phyloP scores from a whole-genome alignment of 2,888 invertebrate species.

The Platycheirus rosarum region DNA sequence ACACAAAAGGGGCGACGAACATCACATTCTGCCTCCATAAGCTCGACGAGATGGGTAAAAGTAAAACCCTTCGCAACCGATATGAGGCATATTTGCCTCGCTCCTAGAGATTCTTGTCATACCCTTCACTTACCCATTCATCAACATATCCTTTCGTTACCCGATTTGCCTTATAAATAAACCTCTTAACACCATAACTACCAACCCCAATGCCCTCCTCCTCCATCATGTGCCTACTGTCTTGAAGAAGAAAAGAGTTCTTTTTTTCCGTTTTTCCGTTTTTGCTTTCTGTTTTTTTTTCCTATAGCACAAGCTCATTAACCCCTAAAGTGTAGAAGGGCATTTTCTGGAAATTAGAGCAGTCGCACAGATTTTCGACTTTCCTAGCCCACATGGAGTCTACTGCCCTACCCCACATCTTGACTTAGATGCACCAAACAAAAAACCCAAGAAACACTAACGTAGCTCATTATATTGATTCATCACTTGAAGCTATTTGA shows the following conservation, averaged over 20 bases:
- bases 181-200: slow-evolving; percentile 49
- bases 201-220: neutral
- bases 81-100: slow-evolving; percentile 27
- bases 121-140: slow-evolving; percentile 13
- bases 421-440: slow-evolving; percentile 8
- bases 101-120: neutral
- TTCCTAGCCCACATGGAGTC: neutral
- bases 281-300: neutral
- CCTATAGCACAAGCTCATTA: slow-evolving; percentile 33
- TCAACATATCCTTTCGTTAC: slow-evolving; percentile 26
- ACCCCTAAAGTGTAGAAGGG: slow-evolving; percentile 39
- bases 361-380: slow-evolving; percentile 43
- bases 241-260: neutral
- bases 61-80: slow-evolving; percentile 36
- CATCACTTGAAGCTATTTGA: slow-evolving; percentile 71
- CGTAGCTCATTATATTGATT: slow-evolving; percentile 72
- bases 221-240: neutral
- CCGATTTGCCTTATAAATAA: slow-evolving; percentile 48
- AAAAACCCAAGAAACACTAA: slow-evolving; percentile 32
- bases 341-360: slow-evolving; percentile 52
- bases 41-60: slow-evolving; percentile 42
- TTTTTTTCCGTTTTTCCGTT: neutral
- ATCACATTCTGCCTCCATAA: slow-evolving; percentile 39
- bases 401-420: neutral
- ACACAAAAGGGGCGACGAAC: slow-evolving; percentile 45